Conservation (phyloP, 2,113 vertebrate genomes). For the Chrysochloris asiatica region DNA sequence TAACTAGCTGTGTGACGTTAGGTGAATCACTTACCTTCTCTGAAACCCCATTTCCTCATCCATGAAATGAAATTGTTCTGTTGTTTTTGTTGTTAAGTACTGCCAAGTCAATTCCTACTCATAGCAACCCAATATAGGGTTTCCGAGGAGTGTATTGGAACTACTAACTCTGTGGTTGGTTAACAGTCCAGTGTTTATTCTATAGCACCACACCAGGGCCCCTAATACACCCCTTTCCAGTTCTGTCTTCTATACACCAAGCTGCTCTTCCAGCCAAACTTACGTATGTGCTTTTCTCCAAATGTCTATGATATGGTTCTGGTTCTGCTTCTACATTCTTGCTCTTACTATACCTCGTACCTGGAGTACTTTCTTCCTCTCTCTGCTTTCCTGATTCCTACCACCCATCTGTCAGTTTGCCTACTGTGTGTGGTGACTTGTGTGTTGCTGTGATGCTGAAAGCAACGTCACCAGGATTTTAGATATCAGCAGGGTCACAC, state of each 20-base stretch:
- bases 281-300: not conserved
- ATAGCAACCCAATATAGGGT: too few relatives aligned
- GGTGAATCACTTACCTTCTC: not conserved
- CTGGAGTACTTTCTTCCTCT: not conserved
- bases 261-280: not conserved
- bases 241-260: not conserved
- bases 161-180: too few relatives aligned
- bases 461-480: not conserved
- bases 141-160: too few relatives aligned
- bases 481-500: not conserved
- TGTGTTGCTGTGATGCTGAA: not conserved
- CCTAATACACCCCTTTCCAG: not conserved
- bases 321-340: not conserved
- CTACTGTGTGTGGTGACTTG: not conserved
- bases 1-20: slow-evolving; percentile 11
- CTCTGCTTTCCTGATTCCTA: not conserved
- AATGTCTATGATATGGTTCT: too few relatives aligned
- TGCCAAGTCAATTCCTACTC: too few relatives aligned
- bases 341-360: not conserved
- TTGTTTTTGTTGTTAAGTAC: too few relatives aligned
- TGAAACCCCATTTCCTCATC: not conserved
- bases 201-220: too few relatives aligned
- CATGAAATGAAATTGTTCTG: not conserved
- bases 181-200: too few relatives aligned
- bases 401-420: not conserved